These are phyloP conservation scores for Microcebus lehilahytsara DNA, from an alignment of 2,113 vertebrate species.

Conservation along the genomic window DNA sequence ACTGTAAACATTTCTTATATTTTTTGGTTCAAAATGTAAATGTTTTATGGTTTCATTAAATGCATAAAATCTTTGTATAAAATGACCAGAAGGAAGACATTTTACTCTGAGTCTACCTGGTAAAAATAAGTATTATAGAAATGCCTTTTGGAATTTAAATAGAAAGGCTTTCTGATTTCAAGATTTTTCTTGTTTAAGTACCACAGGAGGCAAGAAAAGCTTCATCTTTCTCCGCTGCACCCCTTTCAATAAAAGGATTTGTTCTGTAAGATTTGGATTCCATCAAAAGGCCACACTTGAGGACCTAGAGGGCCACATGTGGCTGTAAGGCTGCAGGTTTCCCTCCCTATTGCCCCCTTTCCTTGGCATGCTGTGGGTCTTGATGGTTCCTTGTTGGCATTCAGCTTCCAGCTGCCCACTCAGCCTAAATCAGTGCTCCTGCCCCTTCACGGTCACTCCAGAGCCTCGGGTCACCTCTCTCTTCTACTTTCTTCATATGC, in stretches of 20 bases:
- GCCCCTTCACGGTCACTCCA: neutral
- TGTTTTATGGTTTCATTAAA: neutral
- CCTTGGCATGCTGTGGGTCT: neutral
- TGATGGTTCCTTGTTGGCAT: neutral
- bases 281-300: no score
- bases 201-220: no score
- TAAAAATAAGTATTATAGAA: neutral
- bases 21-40: neutral
- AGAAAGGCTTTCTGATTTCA: neutral
- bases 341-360: neutral
- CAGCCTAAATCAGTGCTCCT: neutral
- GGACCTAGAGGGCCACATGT: no score
- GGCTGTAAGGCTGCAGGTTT: no score
- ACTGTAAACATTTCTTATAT: neutral
- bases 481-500: neutral
- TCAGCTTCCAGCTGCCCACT: neutral
- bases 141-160: neutral
- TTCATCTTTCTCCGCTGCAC: no score
- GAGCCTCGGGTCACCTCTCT: neutral
- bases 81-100: neutral
- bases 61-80: conserved; percentile 3
- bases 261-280: no score
- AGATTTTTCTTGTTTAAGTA: no score
- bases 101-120: neutral
- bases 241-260: no score